Base-by-base conservation (phyloP, 2,888 invertebrate genomes). In the Cerastoderma edule region DNA sequence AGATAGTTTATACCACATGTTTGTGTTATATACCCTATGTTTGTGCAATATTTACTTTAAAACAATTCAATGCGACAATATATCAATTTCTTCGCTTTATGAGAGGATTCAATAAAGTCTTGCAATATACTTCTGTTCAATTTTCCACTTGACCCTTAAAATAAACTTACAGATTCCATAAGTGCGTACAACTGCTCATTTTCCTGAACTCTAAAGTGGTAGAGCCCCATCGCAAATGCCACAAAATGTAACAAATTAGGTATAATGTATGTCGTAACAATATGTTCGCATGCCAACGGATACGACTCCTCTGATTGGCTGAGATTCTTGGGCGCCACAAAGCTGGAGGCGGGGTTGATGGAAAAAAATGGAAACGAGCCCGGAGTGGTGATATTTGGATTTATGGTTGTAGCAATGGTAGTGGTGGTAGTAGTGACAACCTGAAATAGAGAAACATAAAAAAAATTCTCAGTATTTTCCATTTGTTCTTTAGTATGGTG, bases 141-240 rank as follows among this genome's bases (percentile, higher is more conserved):
- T n/a, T n/a, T n/a, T n/a, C n/a, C n/a, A n/a, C n/a, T n/a, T n/a
- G n/a, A n/a, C n/a, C n/a, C n/a, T n/a, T n/a, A 24, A 57, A 32
- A 33, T 8, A 19, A 13, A 69, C 89, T 80, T 72, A 92, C 93
- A 85, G 90, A 91, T 84, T 92, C 92, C 91, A 92, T 92, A 5
- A 93, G 75, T 3, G 91, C 91, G 83, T 92, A 91, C n/a, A 93
- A 79, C 73, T 92, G 91, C 75, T 93, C 93, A 74, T 90, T 92
- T 72, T 92, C 91, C n/a, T 88, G 88, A 16, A 92, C 79, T 33
- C 93, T 81, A 71, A 92, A 91, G 66, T 91, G 89, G 53, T 87
- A 85, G 64, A 92, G 82, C 13, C 92, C 92, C 78, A 92, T 87
- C 28, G 90, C 65, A 76, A 88, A 93, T 0, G 92, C 92, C 4